phyloP scores from a whole-genome alignment of 2,888 invertebrate species.

The Trachelus stipa region DNA sequence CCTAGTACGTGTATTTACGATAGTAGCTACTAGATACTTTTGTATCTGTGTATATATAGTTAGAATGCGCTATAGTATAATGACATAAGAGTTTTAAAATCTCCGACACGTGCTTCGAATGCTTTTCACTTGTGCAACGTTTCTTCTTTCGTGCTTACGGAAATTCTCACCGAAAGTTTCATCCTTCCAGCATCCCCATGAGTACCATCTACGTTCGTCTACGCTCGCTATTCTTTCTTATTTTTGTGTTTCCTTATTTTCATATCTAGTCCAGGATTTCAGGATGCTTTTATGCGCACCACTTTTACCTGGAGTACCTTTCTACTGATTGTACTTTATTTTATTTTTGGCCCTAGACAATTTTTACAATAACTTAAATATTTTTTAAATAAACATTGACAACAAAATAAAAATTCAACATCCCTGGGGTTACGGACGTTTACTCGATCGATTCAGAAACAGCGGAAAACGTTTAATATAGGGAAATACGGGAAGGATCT shows the following conservation, averaged over 20 bases:
- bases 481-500: background rate
- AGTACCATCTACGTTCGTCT: background rate
- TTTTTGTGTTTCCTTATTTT: background rate
- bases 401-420: background rate
- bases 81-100: background rate
- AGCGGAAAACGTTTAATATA: background rate
- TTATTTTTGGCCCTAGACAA: background rate
- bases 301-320: background rate
- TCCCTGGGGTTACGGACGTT: background rate
- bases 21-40: background rate
- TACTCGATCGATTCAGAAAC: background rate
- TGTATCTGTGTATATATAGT: background rate
- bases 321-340: background rate
- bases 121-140: constrained; percentile 9
- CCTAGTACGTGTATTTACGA: background rate
- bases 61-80: background rate
- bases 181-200: background rate
- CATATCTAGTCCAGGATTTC: background rate
- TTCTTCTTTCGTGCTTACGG: background rate
- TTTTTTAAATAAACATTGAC: background rate
- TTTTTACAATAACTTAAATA: background rate
- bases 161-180: background rate
- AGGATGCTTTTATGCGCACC: background rate
- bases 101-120: constrained; percentile 14
- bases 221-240: background rate